phyloP scores from a whole-genome alignment of 2,797 vertebrate species.

The Paguma larvata region DNA sequence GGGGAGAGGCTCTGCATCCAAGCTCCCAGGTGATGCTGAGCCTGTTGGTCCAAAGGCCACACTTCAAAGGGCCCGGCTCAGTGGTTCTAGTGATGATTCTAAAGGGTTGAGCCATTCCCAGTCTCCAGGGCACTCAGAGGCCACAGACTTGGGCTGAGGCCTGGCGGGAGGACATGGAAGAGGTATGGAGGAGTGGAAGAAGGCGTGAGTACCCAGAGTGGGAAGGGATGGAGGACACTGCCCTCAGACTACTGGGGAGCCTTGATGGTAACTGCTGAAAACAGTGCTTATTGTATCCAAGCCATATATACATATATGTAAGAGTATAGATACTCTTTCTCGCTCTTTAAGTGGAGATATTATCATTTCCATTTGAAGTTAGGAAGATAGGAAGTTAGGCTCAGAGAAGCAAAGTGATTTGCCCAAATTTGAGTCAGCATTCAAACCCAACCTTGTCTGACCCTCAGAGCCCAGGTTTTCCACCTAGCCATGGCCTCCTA shows the following conservation, averaged over 20 bases:
- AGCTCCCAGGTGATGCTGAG: background rate
- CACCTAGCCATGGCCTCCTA: background rate
- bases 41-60: background rate
- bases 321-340: background rate
- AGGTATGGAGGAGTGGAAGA: background rate
- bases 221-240: background rate
- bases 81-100: background rate
- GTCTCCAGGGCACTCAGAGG: background rate
- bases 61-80: background rate
- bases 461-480: background rate
- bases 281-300: background rate
- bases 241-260: background rate
- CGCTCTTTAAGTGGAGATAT: background rate
- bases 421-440: background rate
- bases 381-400: background rate
- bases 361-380: background rate
- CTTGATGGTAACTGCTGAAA: background rate
- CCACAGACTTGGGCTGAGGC: background rate
- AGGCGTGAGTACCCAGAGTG: background rate
- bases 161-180: background rate
- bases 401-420: constrained; percentile 35
- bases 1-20: no score
- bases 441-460: background rate
- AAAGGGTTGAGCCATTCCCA: background rate
- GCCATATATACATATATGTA: no score